Percentiles rank a stretch among this genome's conserved stretches.
Conservation (phyloP, 2,888 invertebrate species). For the Drosophila setosimentum region DNA sequence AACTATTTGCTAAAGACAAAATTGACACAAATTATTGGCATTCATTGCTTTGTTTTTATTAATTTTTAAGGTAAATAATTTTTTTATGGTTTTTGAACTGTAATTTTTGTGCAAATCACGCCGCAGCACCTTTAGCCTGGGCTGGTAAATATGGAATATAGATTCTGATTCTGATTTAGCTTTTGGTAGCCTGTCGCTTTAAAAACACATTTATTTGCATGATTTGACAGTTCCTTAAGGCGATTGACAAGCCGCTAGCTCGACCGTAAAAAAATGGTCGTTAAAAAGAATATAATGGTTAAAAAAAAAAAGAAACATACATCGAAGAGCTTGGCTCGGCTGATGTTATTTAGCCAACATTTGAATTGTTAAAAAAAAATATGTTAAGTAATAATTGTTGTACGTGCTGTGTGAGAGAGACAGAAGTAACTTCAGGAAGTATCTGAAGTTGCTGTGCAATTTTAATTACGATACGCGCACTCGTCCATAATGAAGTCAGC, state of each 20-base stretch:
- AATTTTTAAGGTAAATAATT: slow-evolving; percentile 28
- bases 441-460: slow-evolving; percentile 53
- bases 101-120: slow-evolving; percentile 49
- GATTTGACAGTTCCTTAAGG: slow-evolving; percentile 78
- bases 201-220: slow-evolving; percentile 77
- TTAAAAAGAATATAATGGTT: slow-evolving; percentile 37
- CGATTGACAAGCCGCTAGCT: slow-evolving; percentile 64
- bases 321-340: slow-evolving; percentile 4
- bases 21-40: slow-evolving; percentile 29
- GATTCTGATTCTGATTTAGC: slow-evolving; percentile 23
- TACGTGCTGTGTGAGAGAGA: slow-evolving; percentile 43
- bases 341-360: slow-evolving; percentile 57
- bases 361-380: slow-evolving; percentile 63
- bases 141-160: slow-evolving; percentile 3
- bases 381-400: slow-evolving; percentile 66
- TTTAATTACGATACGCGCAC: slow-evolving; percentile 53
- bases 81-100: slow-evolving; percentile 19
- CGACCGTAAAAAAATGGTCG: slow-evolving; percentile 55
- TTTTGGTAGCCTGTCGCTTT: slow-evolving; percentile 46
- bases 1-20: slow-evolving; percentile 1
- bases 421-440: slow-evolving; percentile 48
- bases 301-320: slow-evolving; percentile 10
- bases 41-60: slow-evolving; percentile 37
- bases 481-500: slow-evolving; percentile 45
- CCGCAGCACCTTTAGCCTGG: slow-evolving; percentile 15